Percentiles rank a stretch among this genome's conserved stretches.
phyloP scores from a whole-genome alignment of 2,113 vertebrate species.

The Cyprinodon variegatus region DNA sequence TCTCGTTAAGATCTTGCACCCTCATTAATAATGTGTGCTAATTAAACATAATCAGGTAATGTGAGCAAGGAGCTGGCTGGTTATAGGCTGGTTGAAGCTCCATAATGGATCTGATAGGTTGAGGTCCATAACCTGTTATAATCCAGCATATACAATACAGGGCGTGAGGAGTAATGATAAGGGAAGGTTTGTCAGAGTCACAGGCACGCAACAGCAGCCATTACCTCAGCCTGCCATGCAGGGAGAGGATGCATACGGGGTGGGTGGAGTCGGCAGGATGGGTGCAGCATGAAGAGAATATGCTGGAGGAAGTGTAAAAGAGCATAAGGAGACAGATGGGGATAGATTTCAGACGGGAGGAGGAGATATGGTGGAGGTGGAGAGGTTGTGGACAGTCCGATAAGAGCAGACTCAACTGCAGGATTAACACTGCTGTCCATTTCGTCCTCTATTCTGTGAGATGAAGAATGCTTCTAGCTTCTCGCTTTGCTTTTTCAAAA shows the following conservation, averaged over 20 bases:
- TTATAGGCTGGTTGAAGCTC: neutral
- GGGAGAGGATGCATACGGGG: slow-evolving; percentile 18
- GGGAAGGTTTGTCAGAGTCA: slow-evolving; percentile 21
- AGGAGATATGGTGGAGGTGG: slow-evolving; percentile 26
- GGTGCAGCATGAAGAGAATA: slow-evolving; percentile 10
- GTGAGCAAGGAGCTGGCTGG: slow-evolving; percentile 1
- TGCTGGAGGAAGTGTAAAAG: slow-evolving; percentile 2
- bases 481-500: neutral
- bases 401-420: slow-evolving; percentile 28
- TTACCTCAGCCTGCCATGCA: neutral
- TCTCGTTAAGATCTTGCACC: slow-evolving; percentile 3
- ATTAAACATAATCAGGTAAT: slow-evolving; percentile 17
- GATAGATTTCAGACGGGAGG: slow-evolving; percentile 14
- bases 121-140: slow-evolving; percentile 8
- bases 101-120: neutral
- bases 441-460: neutral
- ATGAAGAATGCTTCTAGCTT: neutral
- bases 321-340: slow-evolving; percentile 18
- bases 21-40: slow-evolving; percentile 2
- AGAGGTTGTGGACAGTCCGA: slow-evolving; percentile 43
- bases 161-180: slow-evolving; percentile 49
- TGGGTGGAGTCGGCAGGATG: slow-evolving; percentile 30
- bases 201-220: slow-evolving; percentile 7
- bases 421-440: slow-evolving; percentile 27
- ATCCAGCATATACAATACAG: slow-evolving; percentile 23